phyloP scores from a whole-genome alignment of 2,113 vertebrate species.

The Morone chrysops region DNA sequence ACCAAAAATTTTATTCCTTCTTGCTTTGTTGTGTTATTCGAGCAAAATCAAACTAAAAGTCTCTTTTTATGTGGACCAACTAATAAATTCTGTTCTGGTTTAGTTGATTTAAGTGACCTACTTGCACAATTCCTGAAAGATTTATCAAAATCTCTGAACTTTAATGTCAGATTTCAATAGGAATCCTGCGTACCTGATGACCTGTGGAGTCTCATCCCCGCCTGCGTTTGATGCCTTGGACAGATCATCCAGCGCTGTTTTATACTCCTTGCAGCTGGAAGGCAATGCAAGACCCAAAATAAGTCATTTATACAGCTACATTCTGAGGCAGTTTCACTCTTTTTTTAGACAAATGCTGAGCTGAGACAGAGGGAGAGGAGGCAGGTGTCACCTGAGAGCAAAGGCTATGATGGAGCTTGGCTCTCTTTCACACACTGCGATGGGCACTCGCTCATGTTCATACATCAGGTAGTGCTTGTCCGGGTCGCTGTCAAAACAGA shows the following conservation, averaged over 20 bases:
- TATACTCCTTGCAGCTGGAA: slow-evolving; percentile 96
- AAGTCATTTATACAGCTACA: background rate
- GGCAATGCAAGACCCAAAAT: background rate
- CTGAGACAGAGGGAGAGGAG: too few relatives aligned
- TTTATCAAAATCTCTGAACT: background rate
- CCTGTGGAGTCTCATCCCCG: slow-evolving; percentile 86
- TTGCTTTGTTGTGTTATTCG: too few relatives aligned
- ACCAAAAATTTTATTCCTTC: background rate
- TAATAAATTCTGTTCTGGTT: too few relatives aligned
- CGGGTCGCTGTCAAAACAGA: slow-evolving; percentile 87
- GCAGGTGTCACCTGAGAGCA: slow-evolving; percentile 91
- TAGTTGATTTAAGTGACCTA: background rate
- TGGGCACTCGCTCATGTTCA: slow-evolving; percentile 96
- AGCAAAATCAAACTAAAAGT: too few relatives aligned
- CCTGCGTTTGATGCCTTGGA: slow-evolving; percentile 86
- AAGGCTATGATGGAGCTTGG: slow-evolving; percentile 99
- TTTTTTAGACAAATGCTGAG: background rate
- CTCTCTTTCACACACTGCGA: slow-evolving; percentile 96
- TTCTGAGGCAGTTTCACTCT: background rate
- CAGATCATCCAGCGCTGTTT: slow-evolving; percentile 94
- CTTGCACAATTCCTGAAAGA: background rate
- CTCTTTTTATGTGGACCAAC: too few relatives aligned
- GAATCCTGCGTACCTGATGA: slow-evolving; percentile 79
- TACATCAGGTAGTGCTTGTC: slow-evolving; percentile 99
- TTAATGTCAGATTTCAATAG: background rate